Base-by-base conservation (phyloP, 2,113 vertebrate species). In the Indicator maculatus region DNA sequence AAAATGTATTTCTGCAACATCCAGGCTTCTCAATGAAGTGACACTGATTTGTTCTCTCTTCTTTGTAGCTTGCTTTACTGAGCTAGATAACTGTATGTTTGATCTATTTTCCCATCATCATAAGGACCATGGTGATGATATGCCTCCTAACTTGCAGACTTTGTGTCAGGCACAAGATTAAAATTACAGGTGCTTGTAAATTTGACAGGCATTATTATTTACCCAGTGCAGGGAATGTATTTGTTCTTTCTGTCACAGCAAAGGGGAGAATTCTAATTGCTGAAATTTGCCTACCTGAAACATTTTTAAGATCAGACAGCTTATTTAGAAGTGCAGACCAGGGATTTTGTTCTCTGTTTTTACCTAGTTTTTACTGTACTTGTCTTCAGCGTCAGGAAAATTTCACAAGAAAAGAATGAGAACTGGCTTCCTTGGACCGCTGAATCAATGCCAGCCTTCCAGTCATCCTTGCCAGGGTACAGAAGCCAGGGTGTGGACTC, bases 1-100 rank as follows among this genome's bases (percentile, higher is more conserved):
- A 16, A 87, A 95, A 87, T 17, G 31, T 87, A 84, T 84, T 95
- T 95, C 83, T 95, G 93, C 92, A 97, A 91, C 87, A 94, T 96
- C 45, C 33, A 73, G 70, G n/a, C 58, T 89, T 74, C 71, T 83
- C 8, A 11, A 83, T 69, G 44, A 79, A 56, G 28, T 44, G 41
- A 23, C 33, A 31, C 28, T 20, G 80, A 59, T 90, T 90, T 84
- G 21, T 83, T 64, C 27, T 81, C 16, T 64, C 61, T 60, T 63
- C 18, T 71, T 74, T 8, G 5, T 59, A 0, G 12, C 59, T 64
- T 52, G 6, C 58, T 80, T 81, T 53, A 52, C 38, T 41, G 26
- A 77, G 6, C 24, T 66, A 11, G 17, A 55, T 81, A 50, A 9
- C 8, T 60, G 26, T 11, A 20, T 27, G 13, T 28, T 39, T 61